Evolutionary conservation across 1,140 invertebrate species (phyloP).

Genomic region (Odontomachus brunneus): DNA sequence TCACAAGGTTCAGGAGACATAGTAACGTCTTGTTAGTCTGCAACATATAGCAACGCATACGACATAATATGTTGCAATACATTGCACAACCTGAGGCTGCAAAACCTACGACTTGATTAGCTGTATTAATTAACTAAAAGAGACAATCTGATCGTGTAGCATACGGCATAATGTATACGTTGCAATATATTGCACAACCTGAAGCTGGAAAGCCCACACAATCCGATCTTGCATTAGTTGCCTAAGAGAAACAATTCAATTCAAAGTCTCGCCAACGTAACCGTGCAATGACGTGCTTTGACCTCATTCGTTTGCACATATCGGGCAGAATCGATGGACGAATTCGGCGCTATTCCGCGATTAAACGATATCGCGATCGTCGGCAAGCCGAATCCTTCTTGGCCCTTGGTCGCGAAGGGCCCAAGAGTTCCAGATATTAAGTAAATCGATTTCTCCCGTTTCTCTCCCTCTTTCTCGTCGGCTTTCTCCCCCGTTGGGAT

Average conservation of each 20-base stretch:
- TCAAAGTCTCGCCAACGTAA: not conserved
- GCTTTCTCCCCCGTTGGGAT: slow-evolving; percentile 61
- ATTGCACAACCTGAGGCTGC: too few relatives aligned
- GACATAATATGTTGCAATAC: too few relatives aligned
- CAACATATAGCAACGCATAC: too few relatives aligned
- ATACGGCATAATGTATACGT: too few relatives aligned
- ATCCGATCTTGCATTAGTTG: too few relatives aligned
- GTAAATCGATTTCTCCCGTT: slow-evolving; percentile 72
- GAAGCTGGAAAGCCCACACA: too few relatives aligned
- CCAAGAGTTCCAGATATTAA: slow-evolving; percentile 62
- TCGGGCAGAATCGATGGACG: not conserved
- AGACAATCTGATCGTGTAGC: too few relatives aligned
- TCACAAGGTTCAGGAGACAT: too few relatives aligned
- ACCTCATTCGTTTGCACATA: not conserved
- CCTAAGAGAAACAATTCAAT: not conserved
- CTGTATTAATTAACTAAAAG: too few relatives aligned
- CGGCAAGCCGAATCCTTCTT: slow-evolving; percentile 16
- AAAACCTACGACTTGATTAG: too few relatives aligned
- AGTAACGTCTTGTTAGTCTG: too few relatives aligned
- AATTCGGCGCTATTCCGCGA: not conserved
- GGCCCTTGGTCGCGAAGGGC: slow-evolving; percentile 9
- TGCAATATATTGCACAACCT: too few relatives aligned
- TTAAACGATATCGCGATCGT: slow-evolving; percentile 21
- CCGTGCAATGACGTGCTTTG: not conserved
- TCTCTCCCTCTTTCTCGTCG: slow-evolving; percentile 66